Evolutionary conservation across 2,113 vertebrate species (phyloP).

Genomic region (Centropristis striata): DNA sequence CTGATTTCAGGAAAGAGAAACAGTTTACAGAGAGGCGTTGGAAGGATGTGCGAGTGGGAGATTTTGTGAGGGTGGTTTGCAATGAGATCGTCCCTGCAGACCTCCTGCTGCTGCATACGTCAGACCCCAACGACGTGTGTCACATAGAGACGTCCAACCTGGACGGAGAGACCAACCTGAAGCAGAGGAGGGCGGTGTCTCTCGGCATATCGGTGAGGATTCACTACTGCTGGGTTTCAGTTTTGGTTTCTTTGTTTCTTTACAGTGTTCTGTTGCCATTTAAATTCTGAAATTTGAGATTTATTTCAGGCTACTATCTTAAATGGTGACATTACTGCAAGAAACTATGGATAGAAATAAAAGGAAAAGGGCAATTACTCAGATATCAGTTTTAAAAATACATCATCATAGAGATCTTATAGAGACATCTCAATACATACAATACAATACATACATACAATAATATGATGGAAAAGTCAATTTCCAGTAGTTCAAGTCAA

Average conservation of each 20-base stretch:
- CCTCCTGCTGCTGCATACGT: slow-evolving; percentile 91
- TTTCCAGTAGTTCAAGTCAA: too few species aligned
- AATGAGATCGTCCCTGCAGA: slow-evolving; percentile 95
- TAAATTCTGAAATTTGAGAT: too few species aligned
- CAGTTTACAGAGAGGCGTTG: slow-evolving; percentile 88
- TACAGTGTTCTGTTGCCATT: neutral
- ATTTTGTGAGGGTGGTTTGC: slow-evolving; percentile 91
- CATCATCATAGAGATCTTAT: too few species aligned
- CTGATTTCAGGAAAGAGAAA: slow-evolving; percentile 82
- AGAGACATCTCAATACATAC: too few species aligned
- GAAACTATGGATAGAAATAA: too few species aligned
- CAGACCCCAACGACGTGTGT: slow-evolving; percentile 90
- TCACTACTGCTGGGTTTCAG: neutral
- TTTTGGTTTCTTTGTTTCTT: too few species aligned
- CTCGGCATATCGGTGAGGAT: slow-evolving; percentile 72
- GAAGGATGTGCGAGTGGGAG: slow-evolving; percentile 94
- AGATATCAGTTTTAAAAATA: too few species aligned
- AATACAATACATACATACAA: too few species aligned
- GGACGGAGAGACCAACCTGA: slow-evolving; percentile 96
- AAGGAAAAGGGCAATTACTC: too few species aligned
- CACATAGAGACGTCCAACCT: slow-evolving; percentile 93
- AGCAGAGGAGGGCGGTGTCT: slow-evolving; percentile 86
- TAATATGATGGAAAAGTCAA: too few species aligned
- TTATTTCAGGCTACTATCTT: too few species aligned
- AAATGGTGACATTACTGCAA: too few species aligned